A percentile compares a stretch with the other conserved stretches of the same genome.
Evolutionary conservation across 2,113 vertebrate species (phyloP).

Genomic region (Euleptes europaea): DNA sequence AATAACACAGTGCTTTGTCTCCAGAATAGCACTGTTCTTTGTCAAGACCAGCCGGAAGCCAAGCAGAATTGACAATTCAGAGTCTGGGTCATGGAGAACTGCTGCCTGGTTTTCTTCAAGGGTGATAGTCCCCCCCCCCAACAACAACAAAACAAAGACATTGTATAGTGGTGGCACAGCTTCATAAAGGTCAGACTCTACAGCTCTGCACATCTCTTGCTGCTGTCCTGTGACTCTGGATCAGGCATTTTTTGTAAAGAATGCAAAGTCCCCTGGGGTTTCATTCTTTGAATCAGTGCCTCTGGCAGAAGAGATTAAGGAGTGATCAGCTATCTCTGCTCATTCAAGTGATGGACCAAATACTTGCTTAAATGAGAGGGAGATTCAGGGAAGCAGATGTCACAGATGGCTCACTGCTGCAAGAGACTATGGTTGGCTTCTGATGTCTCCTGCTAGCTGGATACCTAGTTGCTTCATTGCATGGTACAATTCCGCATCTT

Average conservation of each 20-base stretch:
- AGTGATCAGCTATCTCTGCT: neutral
- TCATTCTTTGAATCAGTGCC: neutral
- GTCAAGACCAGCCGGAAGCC: neutral
- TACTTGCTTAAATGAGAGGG: neutral
- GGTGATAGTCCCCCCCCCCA: neutral
- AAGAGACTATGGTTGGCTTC: neutral
- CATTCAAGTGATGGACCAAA: neutral
- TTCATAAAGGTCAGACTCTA: neutral
- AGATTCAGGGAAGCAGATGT: neutral
- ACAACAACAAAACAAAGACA: neutral
- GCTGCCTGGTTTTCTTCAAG: neutral
- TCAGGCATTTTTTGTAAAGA: neutral
- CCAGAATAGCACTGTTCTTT: neutral
- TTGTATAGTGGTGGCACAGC: neutral
- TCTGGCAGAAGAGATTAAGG: neutral
- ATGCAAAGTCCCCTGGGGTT: neutral
- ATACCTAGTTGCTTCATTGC: neutral
- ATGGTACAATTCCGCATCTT: too few species aligned
- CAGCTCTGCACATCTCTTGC: neutral
- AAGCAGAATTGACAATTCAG: neutral
- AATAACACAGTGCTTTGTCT: neutral
- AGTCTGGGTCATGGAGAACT: neutral
- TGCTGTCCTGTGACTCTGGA: neutral
- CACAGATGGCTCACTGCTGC: neutral
- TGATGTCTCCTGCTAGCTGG: neutral